phyloP scores from a whole-genome alignment of 2,113 vertebrate species.

The Delphinapterus leucas region DNA sequence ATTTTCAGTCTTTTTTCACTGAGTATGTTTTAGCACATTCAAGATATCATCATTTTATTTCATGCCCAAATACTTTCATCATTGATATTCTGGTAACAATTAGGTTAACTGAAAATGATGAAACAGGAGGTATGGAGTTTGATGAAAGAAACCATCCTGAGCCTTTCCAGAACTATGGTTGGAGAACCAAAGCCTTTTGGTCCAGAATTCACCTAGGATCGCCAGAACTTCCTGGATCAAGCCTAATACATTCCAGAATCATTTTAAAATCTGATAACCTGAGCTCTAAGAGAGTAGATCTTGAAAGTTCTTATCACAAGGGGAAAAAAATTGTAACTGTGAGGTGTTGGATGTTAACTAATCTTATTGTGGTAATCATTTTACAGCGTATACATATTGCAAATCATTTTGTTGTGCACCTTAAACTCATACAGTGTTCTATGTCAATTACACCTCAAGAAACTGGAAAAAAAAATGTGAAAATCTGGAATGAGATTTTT shows the following conservation, averaged over 20 bases:
- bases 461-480: neutral
- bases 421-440: neutral
- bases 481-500: neutral
- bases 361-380: neutral
- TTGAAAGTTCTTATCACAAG: neutral
- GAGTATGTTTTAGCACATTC: neutral
- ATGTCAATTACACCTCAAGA: neutral
- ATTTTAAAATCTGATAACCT: neutral
- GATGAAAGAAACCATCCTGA: neutral
- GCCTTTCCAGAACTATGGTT: neutral
- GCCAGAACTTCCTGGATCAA: neutral
- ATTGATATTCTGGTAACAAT: neutral
- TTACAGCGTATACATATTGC: neutral
- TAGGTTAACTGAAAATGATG: neutral
- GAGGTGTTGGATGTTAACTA: neutral
- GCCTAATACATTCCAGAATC: neutral
- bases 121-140: neutral
- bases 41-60: neutral
- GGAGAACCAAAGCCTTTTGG: neutral
- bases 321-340: neutral
- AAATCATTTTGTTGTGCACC: neutral
- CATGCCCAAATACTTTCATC: neutral
- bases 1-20: neutral
- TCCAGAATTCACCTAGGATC: neutral
- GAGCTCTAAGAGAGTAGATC: neutral